Conservation (phyloP, 2,888 invertebrate species). For the Archips xylosteana region DNA sequence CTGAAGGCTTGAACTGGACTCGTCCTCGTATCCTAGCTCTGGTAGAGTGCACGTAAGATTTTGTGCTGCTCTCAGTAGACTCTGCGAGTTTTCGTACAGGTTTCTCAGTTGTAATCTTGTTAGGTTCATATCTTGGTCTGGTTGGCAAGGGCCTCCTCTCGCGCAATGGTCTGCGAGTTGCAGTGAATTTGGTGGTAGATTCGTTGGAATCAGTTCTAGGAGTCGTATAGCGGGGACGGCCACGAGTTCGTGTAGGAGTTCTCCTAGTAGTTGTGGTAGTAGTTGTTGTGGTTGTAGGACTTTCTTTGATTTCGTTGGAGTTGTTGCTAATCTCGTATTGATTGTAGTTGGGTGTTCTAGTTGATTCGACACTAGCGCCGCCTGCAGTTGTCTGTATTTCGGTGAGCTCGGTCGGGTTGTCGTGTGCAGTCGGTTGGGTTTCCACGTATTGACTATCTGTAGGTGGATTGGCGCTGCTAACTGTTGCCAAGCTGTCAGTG, state of each 20-base stretch:
- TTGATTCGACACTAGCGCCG: slow-evolving; percentile 53
- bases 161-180: slow-evolving; percentile 81
- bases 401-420: slow-evolving; percentile 56
- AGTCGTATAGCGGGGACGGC: slow-evolving; percentile 75
- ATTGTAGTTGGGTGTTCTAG: slow-evolving; percentile 61
- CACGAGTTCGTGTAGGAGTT: slow-evolving; percentile 65
- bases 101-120: slow-evolving; percentile 74
- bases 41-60: slow-evolving; percentile 49
- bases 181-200: slow-evolving; percentile 67
- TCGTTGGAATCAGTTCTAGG: slow-evolving; percentile 74
- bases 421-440: slow-evolving; percentile 53
- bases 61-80: slow-evolving; percentile 69
- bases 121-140: slow-evolving; percentile 71
- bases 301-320: slow-evolving; percentile 55
- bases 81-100: slow-evolving; percentile 61
- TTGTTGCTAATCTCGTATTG: slow-evolving; percentile 61
- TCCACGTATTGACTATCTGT: slow-evolving; percentile 57
- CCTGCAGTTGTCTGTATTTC: slow-evolving; percentile 53
- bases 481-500: slow-evolving; percentile 46
- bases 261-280: slow-evolving; percentile 72
- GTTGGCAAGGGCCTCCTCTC: slow-evolving; percentile 79
- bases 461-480: slow-evolving; percentile 46
- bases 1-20: slow-evolving; percentile 78
- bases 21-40: slow-evolving; percentile 81
- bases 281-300: slow-evolving; percentile 59